Evolutionary conservation across 2,797 vertebrate species (phyloP).

Genomic region (Eremophila alpestris): DNA sequence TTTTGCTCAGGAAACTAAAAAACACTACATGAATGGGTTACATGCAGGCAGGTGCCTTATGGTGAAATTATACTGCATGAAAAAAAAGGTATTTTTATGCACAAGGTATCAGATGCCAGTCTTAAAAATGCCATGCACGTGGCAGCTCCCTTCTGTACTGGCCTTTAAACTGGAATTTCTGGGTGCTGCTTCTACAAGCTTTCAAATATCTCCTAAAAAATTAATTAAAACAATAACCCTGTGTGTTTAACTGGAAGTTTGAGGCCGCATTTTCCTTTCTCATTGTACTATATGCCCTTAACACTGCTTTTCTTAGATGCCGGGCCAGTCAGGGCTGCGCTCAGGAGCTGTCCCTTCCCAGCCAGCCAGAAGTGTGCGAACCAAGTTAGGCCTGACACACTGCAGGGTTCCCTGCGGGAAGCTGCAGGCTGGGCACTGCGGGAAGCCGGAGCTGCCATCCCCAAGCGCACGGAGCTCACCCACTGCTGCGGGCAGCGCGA

Average conservation of each 20-base stretch:
- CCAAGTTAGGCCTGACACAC: rapidly evolving
- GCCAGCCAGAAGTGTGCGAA: rapidly evolving
- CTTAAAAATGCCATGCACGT: not conserved
- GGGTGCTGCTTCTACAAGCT: not conserved
- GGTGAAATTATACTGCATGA: too few relatives aligned
- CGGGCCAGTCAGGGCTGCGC: rapidly evolving
- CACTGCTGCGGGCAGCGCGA: slow-evolving; percentile 87
- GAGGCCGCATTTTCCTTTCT: rapidly evolving
- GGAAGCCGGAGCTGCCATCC: rapidly evolving
- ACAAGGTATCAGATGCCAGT: too few relatives aligned
- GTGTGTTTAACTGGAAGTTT: rapidly evolving
- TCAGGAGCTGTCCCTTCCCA: too few relatives aligned
- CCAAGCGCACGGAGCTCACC: slow-evolving; percentile 76
- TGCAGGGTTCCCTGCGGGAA: rapidly evolving
- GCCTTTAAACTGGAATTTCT: not conserved
- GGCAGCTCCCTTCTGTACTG: rapidly evolving
- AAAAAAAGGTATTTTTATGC: not conserved
- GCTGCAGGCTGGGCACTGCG: rapidly evolving
- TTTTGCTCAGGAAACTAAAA: not conserved
- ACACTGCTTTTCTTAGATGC: rapidly evolving
- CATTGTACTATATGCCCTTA: not conserved
- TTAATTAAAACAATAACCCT: not conserved
- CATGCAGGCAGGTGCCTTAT: not conserved
- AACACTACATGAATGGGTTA: rapidly evolving
- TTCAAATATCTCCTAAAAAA: not conserved